Percentiles rank a stretch among this genome's conserved stretches.
Conservation (phyloP, 2,113 vertebrate species). For the Chaenogobius annularis region DNA sequence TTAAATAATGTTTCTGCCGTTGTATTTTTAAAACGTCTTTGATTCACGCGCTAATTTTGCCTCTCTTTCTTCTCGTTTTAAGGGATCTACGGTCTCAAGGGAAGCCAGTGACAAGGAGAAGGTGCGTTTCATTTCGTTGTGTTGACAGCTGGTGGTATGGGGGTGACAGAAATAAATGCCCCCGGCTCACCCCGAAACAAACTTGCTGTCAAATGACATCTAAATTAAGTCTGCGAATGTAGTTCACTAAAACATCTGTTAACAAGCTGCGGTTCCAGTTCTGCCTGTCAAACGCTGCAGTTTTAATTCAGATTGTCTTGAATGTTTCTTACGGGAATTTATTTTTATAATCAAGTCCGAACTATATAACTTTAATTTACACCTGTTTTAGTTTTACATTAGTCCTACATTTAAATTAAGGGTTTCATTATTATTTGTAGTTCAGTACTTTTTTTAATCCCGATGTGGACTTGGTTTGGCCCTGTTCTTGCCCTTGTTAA, state of each 20-base stretch:
- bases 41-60: conserved; percentile 32
- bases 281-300: background rate
- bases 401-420: too few species aligned
- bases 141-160: conserved; percentile 32
- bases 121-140: conserved; percentile 69
- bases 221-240: conserved; percentile 40
- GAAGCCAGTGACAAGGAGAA: conserved; percentile 97
- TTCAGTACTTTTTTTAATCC: too few species aligned
- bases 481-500: too few species aligned
- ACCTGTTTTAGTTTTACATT: too few species aligned
- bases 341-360: background rate
- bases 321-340: too few species aligned
- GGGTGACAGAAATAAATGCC: conserved; percentile 45
- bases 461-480: too few species aligned
- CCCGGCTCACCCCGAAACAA: conserved; percentile 18
- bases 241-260: background rate
- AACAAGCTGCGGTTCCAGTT: background rate
- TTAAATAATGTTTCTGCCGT: conserved; percentile 21
- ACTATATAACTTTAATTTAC: too few species aligned
- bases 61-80: conserved; percentile 17
- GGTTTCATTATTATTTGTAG: too few species aligned
- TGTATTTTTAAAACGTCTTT: conserved; percentile 14
- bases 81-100: conserved; percentile 94
- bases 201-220: conserved; percentile 38
- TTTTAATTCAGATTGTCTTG: background rate